These are phyloP conservation scores for Bostrychus sinensis DNA, from an alignment of 2,113 vertebrate species.

Conservation along the genomic window DNA sequence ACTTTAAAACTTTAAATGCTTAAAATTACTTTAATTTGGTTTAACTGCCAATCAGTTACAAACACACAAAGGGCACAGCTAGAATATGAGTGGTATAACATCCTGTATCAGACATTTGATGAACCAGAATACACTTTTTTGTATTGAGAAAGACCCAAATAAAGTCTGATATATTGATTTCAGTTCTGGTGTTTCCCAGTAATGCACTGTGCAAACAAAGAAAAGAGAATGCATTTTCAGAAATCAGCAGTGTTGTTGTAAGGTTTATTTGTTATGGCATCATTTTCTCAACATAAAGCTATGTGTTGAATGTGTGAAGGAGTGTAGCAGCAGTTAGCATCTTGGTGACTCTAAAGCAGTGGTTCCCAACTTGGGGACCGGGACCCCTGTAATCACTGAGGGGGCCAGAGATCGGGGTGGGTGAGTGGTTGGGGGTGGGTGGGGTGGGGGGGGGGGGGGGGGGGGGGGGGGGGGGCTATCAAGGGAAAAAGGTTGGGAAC, in stretches of 20 bases:
- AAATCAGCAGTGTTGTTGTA: not conserved
- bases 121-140: not conserved
- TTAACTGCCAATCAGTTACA: too few relatives aligned
- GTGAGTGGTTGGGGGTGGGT: too few relatives aligned
- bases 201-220: not conserved
- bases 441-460: too few relatives aligned
- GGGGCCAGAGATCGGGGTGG: too few relatives aligned
- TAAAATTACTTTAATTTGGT: too few relatives aligned
- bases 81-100: not conserved
- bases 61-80: not conserved
- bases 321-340: conserved; percentile 38
- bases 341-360: conserved; percentile 36
- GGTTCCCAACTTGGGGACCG: too few relatives aligned
- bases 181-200: not conserved
- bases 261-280: not conserved
- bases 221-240: too few relatives aligned
- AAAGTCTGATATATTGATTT: conserved; percentile 6
- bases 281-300: not conserved
- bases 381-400: too few relatives aligned
- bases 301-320: not conserved
- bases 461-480: too few relatives aligned
- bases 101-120: not conserved
- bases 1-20: too few relatives aligned
- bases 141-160: not conserved
- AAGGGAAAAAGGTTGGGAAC: too few relatives aligned